phyloP scores from a whole-genome alignment of 2,888 invertebrate species.

The Helicoverpa assulta region DNA sequence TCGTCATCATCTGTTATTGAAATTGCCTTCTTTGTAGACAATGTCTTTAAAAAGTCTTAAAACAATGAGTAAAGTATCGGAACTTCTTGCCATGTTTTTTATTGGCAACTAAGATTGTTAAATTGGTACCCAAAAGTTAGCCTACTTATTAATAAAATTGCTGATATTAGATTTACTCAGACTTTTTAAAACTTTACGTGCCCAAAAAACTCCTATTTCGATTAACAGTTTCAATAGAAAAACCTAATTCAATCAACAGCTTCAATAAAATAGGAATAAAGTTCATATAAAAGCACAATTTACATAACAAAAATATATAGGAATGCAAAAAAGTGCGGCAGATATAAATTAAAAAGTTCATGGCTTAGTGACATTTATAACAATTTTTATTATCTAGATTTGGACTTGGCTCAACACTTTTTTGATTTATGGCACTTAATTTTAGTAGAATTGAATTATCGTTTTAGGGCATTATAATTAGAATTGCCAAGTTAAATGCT shows the following conservation, averaged over 20 bases:
- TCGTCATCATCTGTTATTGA: slow-evolving; percentile 7
- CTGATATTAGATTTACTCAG: neutral
- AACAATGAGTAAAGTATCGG: too few relatives aligned
- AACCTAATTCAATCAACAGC: too few relatives aligned
- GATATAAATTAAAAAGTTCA: slow-evolving; percentile 21
- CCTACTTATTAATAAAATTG: neutral
- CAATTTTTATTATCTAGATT: slow-evolving; percentile 19
- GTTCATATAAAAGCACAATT: neutral
- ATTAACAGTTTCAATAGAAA: too few relatives aligned
- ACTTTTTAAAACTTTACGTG: neutral
- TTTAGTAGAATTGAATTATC: slow-evolving; percentile 8
- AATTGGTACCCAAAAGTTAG: neutral
- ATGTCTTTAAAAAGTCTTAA: neutral
- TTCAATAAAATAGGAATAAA: too few relatives aligned
- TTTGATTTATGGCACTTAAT: slow-evolving; percentile 27
- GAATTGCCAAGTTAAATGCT: neutral
- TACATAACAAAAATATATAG: neutral
- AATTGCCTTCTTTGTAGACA: neutral
- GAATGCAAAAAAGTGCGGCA: neutral
- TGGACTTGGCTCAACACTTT: slow-evolving; percentile 19
- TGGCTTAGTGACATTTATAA: neutral
- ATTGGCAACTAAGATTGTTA: too few relatives aligned
- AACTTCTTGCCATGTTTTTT: too few relatives aligned
- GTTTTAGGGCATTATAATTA: slow-evolving; percentile 11
- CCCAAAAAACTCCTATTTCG: too few relatives aligned